These are phyloP conservation scores for Leucoraja ocellata DNA, from an alignment of 2,797 vertebrate species.

Conservation along the genomic window DNA sequence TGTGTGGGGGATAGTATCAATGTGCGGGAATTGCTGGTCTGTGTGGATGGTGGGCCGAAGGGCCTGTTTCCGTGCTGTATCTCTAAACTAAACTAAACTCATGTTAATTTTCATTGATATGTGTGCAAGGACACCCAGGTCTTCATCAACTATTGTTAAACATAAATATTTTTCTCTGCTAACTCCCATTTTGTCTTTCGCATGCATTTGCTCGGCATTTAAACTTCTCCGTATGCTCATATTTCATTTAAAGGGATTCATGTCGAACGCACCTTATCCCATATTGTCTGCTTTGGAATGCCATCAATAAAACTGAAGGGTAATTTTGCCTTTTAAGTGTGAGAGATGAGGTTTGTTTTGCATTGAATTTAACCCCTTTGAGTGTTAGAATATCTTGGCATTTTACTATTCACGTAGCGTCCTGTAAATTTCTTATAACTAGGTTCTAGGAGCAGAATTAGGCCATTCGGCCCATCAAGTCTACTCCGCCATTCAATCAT, in stretches of 20 bases:
- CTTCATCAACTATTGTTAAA: too few species aligned
- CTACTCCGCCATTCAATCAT: too few species aligned
- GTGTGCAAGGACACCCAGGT: too few species aligned
- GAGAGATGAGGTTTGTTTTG: not conserved
- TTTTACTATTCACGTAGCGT: not conserved
- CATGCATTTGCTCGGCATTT: not conserved
- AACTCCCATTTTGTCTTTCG: not conserved
- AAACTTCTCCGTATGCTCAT: not conserved
- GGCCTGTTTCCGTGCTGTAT: too few species aligned
- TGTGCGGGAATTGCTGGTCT: too few species aligned
- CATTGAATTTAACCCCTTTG: not conserved
- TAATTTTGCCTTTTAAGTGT: not conserved
- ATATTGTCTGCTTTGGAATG: not conserved
- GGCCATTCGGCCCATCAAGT: too few species aligned
- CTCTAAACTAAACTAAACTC: too few species aligned
- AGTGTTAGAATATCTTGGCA: not conserved
- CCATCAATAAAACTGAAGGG: conserved; percentile 1
- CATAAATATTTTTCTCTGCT: not conserved
- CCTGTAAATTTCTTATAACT: not conserved
- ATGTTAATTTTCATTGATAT: too few species aligned
- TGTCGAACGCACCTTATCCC: not conserved
- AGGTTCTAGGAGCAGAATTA: not conserved
- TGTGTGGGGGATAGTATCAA: too few species aligned
- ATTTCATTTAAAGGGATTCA: not conserved
- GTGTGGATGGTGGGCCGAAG: too few species aligned